A percentile compares a stretch with the other conserved stretches of the same genome.
These are phyloP conservation scores for Philotrypesis tridentata DNA, from an alignment of 1,140 invertebrate species.

Conservation along the genomic window DNA sequence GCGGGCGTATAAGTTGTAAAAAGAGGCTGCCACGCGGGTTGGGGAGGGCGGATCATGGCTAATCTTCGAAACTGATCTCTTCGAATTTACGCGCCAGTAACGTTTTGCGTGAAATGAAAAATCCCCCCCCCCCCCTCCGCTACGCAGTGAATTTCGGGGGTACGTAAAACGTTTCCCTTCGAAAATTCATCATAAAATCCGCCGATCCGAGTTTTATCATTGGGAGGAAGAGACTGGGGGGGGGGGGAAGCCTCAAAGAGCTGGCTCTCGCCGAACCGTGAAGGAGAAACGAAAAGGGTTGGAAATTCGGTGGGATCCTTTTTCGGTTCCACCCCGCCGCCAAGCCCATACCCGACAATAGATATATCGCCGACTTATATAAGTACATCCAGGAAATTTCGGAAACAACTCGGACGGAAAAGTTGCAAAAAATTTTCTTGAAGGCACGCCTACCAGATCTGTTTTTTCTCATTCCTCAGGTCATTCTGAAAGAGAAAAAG, in stretches of 20 bases:
- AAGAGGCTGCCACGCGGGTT: too few species aligned
- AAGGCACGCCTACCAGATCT: too few species aligned
- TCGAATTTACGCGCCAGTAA: constrained; percentile 6
- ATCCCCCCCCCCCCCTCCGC: neutral
- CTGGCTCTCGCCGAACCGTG: neutral
- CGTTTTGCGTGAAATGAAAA: neutral
- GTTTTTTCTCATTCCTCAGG: too few species aligned
- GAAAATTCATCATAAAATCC: constrained; percentile 33
- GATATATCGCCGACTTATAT: too few species aligned
- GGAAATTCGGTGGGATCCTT: neutral
- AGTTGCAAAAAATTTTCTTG: too few species aligned
- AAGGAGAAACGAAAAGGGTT: neutral
- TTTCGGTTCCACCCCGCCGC: too few species aligned
- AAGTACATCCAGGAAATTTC: too few species aligned
- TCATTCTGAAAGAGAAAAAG: too few species aligned
- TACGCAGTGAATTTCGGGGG: neutral
- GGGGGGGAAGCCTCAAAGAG: constrained; percentile 7
- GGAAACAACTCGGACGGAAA: too few species aligned
- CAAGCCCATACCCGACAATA: too few species aligned
- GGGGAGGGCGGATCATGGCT: neutral
- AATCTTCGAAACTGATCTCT: neutral
- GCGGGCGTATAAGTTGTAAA: neutral
- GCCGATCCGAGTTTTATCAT: constrained; percentile 16
- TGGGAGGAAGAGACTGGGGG: too few species aligned
- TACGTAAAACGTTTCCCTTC: neutral